A percentile compares a stretch with the other conserved stretches of the same genome.
Conservation (phyloP, 2,888 invertebrate species). For the Cremastinae sp. region DNA sequence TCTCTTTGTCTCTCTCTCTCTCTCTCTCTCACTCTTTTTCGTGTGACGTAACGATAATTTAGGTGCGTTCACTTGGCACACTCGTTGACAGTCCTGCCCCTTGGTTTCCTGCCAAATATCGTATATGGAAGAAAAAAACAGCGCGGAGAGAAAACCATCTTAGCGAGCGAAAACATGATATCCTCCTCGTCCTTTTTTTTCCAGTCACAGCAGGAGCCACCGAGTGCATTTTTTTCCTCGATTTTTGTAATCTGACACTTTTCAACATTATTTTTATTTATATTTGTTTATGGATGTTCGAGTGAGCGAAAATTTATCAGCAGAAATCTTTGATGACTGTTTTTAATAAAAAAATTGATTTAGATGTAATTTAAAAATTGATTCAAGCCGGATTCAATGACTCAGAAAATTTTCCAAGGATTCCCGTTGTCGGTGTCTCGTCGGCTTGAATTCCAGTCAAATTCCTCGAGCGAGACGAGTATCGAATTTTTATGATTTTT, state of each 20-base stretch:
- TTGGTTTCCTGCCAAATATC: slow-evolving; percentile 69
- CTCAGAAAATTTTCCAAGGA: too few relatives aligned
- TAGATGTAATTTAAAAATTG: too few relatives aligned
- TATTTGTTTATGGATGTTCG: neutral
- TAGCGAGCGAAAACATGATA: slow-evolving; percentile 12
- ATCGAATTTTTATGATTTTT: slow-evolving; percentile 25
- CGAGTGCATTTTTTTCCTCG: neutral
- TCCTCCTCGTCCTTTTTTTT: neutral
- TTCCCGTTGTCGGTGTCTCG: too few relatives aligned
- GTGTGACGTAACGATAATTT: slow-evolving; percentile 73
- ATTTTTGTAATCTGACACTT: neutral
- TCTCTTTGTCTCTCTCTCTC: slow-evolving; percentile 2
- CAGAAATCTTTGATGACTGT: too few relatives aligned
- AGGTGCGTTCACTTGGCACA: slow-evolving; percentile 73
- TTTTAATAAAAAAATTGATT: too few relatives aligned
- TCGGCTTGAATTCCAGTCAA: slow-evolving; percentile 11
- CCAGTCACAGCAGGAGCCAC: neutral
- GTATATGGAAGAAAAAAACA: slow-evolving; percentile 25
- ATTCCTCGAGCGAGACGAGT: slow-evolving; percentile 19
- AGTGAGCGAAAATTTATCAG: too few relatives aligned
- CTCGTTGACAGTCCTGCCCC: slow-evolving; percentile 63
- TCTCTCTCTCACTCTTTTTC: slow-evolving; percentile 49
- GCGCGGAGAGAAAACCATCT: slow-evolving; percentile 22
- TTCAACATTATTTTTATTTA: neutral
- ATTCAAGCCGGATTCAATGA: too few relatives aligned